phyloP scores from a whole-genome alignment of 1,140 invertebrate species.

The Drosophila ananassae region DNA sequence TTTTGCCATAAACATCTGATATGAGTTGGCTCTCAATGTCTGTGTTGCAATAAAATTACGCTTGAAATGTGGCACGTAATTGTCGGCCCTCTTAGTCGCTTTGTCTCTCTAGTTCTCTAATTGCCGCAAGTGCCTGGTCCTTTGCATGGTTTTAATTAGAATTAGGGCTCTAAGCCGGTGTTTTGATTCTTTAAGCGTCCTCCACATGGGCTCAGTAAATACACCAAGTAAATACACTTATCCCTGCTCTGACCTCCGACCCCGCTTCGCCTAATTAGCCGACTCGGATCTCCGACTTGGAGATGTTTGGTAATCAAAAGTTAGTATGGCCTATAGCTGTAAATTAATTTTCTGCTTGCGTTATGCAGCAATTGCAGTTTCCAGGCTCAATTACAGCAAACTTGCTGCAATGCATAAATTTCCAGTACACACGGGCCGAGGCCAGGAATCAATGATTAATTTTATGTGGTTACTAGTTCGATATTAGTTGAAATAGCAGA shows the following conservation, averaged over 20 bases:
- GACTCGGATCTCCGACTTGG: constrained; percentile 3
- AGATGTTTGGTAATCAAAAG: constrained; percentile 51
- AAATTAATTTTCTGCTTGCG: constrained; percentile 64
- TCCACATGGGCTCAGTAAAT: constrained; percentile 22
- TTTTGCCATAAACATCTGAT: constrained; percentile 63
- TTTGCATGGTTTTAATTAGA: constrained; percentile 67
- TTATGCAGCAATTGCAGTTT: constrained; percentile 45
- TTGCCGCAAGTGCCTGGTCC: constrained; percentile 50
- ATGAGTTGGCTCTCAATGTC: constrained; percentile 47
- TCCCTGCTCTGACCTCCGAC: neutral
- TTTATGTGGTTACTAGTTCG: constrained; percentile 57
- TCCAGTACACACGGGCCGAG: constrained; percentile 19
- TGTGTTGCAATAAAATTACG: constrained; percentile 62
- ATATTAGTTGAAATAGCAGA: constrained; percentile 21
- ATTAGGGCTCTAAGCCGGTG: constrained; percentile 50
- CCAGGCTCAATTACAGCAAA: constrained; percentile 56
- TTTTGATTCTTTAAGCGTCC: constrained; percentile 53
- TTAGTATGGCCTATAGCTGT: constrained; percentile 29
- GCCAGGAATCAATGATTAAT: constrained; percentile 64
- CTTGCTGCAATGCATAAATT: constrained; percentile 77
- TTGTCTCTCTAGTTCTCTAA: constrained; percentile 41
- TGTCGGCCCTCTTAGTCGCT: constrained; percentile 41
- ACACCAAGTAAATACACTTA: constrained; percentile 4
- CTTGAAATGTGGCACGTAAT: constrained; percentile 73
- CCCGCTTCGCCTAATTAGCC: neutral